Evolutionary conservation across 1,140 invertebrate genomes (phyloP).

Genomic region (Procambarus clarkii): DNA sequence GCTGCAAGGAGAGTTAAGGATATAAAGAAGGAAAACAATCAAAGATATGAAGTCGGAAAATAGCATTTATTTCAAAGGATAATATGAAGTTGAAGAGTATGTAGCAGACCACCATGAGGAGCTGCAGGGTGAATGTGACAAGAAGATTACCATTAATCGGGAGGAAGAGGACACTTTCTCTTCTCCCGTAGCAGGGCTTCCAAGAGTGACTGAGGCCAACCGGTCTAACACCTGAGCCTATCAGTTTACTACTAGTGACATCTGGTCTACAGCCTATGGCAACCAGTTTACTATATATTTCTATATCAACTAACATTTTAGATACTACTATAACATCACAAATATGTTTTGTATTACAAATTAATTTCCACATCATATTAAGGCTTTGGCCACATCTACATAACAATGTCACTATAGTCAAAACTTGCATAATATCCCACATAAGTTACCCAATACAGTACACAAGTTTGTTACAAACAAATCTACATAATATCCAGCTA

Average conservation of each 20-base stretch:
- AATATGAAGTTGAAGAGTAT: background rate
- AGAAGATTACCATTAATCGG: background rate
- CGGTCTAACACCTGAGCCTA: background rate
- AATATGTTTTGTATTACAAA: background rate
- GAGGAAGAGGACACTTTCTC: background rate
- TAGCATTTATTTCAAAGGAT: background rate
- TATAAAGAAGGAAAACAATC: background rate
- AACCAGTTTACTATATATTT: background rate
- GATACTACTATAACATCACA: background rate
- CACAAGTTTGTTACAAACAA: background rate
- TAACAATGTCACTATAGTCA: no score
- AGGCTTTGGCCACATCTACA: background rate
- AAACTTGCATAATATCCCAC: no score
- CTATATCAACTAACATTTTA: no score
- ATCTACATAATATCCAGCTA: background rate
- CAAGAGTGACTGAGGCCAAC: background rate
- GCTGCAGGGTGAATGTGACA: background rate
- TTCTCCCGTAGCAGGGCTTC: background rate
- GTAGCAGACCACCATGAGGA: background rate
- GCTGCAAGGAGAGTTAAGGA: background rate
- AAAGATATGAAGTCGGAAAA: background rate
- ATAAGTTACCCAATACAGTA: background rate
- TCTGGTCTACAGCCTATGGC: background rate
- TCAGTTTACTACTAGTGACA: background rate
- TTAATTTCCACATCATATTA: background rate